Conservation (phyloP, 1,140 invertebrate species). For the Camponotus vicinus region DNA sequence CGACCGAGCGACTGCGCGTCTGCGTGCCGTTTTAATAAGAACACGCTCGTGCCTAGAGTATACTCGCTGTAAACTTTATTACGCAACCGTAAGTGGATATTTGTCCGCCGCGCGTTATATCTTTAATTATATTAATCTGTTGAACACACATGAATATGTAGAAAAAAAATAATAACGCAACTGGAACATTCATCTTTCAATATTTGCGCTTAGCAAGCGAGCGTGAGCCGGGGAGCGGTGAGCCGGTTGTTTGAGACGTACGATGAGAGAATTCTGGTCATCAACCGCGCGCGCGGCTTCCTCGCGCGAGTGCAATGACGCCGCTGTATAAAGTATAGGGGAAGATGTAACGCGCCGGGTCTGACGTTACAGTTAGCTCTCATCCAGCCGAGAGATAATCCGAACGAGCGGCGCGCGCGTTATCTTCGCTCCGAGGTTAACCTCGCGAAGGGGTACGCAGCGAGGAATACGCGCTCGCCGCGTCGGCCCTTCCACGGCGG, state of each 20-base stretch:
- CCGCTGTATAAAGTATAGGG: constrained; percentile 33
- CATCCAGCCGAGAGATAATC: constrained; percentile 43
- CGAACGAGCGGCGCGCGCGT: constrained; percentile 20
- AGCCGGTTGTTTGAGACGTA: background rate
- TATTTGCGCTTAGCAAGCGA: background rate
- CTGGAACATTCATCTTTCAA: background rate
- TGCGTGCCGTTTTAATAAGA: constrained; percentile 16
- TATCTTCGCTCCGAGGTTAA: constrained; percentile 45
- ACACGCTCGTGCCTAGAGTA: background rate
- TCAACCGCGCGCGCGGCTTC: background rate
- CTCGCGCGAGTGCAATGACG: constrained; percentile 31
- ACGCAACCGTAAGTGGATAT: background rate
- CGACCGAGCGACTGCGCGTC: constrained; percentile 23
- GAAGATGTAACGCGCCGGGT: constrained; percentile 51
- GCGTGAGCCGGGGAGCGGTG: background rate
- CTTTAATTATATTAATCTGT: background rate
- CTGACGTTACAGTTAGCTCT: constrained; percentile 48
- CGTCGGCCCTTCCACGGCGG: constrained; percentile 5
- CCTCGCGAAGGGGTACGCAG: constrained; percentile 30
- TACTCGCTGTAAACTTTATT: background rate
- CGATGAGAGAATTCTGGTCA: background rate
- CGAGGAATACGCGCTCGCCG: constrained; percentile 26
- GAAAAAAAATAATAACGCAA: background rate
- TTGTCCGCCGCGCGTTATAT: background rate
- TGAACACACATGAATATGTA: background rate